Percentiles rank a stretch among this genome's conserved stretches.
Conservation (phyloP, 1,140 invertebrate species). For the Lucilia sericata region DNA sequence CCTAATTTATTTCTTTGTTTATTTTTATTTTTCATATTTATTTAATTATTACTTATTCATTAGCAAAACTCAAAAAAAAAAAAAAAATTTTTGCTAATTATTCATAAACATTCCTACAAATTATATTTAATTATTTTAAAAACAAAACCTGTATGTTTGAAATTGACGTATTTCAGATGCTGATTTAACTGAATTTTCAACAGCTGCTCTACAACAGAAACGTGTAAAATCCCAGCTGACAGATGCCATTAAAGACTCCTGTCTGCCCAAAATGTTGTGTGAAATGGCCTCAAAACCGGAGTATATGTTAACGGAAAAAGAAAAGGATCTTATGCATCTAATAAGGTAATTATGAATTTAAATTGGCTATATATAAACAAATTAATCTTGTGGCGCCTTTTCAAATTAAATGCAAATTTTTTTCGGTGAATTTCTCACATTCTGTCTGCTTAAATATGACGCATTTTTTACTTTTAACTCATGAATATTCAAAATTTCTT, state of each 20-base stretch:
- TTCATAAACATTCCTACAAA: not conserved
- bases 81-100: not conserved
- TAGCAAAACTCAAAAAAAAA: not conserved
- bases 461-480: too few relatives aligned
- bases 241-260: conserved; percentile 69
- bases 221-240: conserved; percentile 57
- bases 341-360: conserved; percentile 72
- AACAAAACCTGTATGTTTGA: not conserved
- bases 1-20: too few relatives aligned
- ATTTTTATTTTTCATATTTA: too few relatives aligned
- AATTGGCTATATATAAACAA: too few relatives aligned
- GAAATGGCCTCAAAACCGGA: conserved; percentile 76
- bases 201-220: conserved; percentile 55
- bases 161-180: conserved; percentile 53
- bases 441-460: too few relatives aligned
- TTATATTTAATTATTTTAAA: conserved; percentile 31
- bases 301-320: conserved; percentile 78
- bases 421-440: too few relatives aligned
- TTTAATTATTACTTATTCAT: conserved; percentile 26
- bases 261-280: conserved; percentile 82
- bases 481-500: too few relatives aligned
- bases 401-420: too few relatives aligned
- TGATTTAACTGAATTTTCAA: conserved; percentile 61
- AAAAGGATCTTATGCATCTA: conserved; percentile 76
- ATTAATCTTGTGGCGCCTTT: too few relatives aligned